Conservation (phyloP, 2,113 vertebrate species). For the Mystacornis crossleyi region DNA sequence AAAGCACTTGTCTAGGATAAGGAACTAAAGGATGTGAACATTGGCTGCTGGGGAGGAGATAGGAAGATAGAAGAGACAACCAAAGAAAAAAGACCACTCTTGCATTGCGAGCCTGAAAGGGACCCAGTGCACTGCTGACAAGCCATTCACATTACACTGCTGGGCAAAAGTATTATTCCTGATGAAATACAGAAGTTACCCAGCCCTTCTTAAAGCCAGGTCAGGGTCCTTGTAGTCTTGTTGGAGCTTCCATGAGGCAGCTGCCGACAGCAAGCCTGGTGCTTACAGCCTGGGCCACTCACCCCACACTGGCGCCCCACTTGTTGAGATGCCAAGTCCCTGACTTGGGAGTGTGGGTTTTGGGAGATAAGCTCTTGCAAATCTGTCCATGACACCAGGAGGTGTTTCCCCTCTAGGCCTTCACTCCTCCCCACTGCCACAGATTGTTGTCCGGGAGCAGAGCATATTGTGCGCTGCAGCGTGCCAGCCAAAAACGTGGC, state of each 20-base stretch:
- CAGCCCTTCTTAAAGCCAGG: background rate
- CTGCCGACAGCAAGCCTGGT: background rate
- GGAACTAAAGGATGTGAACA: background rate
- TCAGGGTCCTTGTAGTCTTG: background rate
- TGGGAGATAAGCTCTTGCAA: background rate
- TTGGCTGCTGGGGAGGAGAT: background rate
- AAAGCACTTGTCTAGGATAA: background rate
- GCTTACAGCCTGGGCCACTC: background rate
- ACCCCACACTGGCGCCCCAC: rapidly evolving
- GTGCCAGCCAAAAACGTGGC: background rate
- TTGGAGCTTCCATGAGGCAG: background rate
- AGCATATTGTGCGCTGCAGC: rapidly evolving
- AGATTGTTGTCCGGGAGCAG: background rate
- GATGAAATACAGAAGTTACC: background rate
- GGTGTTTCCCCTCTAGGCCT: background rate
- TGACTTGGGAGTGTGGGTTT: background rate
- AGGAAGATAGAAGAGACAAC: background rate
- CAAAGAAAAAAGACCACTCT: background rate
- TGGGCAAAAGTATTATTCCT: background rate
- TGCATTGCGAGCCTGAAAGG: background rate
- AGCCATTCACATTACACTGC: background rate
- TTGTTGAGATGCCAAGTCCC: background rate
- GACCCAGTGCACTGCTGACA: background rate
- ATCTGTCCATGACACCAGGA: rapidly evolving
- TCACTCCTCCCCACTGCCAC: rapidly evolving